Percentiles rank a stretch among this genome's conserved stretches.
These are phyloP conservation scores for Hemitrygon akajei DNA, from an alignment of 2,797 vertebrate species.

Conservation along the genomic window DNA sequence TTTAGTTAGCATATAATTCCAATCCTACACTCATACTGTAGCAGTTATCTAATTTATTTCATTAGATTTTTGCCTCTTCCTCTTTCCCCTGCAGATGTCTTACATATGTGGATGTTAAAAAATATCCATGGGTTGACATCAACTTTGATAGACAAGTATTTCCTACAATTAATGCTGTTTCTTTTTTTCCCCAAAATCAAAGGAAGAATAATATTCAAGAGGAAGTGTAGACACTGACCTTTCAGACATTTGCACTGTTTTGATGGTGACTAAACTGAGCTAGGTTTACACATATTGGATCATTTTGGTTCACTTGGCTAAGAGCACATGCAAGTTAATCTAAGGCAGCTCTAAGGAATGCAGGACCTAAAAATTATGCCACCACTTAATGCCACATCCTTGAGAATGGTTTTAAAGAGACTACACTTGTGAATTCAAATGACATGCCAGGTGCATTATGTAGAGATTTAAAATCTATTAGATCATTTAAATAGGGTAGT, in stretches of 20 bases:
- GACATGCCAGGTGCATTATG: background rate
- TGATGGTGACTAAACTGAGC: background rate
- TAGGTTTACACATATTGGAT: background rate
- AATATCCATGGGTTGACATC: slow-evolving; percentile 6
- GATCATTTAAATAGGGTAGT: background rate
- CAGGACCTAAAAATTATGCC: background rate
- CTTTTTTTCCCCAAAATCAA: background rate
- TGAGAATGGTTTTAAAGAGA: background rate
- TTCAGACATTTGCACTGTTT: background rate
- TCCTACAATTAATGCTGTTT: slow-evolving; percentile 26
- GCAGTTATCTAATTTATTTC: slow-evolving; percentile 20
- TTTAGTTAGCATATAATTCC: background rate
- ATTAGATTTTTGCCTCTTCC: background rate
- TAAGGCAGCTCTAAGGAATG: background rate
- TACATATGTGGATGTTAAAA: slow-evolving; percentile 4
- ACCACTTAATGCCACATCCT: background rate
- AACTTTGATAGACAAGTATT: slow-evolving; percentile 2
- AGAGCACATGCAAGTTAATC: background rate
- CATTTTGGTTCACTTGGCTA: background rate
- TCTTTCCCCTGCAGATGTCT: background rate
- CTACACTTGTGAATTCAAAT: background rate
- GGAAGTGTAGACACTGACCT: slow-evolving; percentile 16
- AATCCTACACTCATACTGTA: background rate
- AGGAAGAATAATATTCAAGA: background rate
- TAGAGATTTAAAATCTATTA: background rate